Evolutionary conservation across 1,140 invertebrate species (phyloP), one percentile per base, ranked within the genome.

Genomic region (Thrips palmi): DNA sequence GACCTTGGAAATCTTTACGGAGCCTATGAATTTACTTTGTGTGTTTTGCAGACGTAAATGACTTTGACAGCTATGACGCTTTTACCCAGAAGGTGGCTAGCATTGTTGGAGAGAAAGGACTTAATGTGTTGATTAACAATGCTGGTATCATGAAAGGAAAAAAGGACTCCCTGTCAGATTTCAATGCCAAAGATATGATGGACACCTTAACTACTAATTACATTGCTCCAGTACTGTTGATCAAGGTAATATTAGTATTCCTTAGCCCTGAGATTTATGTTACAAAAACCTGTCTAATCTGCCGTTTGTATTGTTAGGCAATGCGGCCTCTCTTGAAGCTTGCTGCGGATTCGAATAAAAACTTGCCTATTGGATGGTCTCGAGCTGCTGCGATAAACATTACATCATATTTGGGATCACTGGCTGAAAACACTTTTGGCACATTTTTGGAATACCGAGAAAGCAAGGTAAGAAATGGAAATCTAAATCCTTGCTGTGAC

Each of bases 71-170:
- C 14, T 45, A 42, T 29, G 39, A 37, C 4, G 39, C 41, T 7
- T 33, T 52, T 8, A 44, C 42, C 0, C 32, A 45, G 27, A 21
- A 40, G 18, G 40, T 53, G 3, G 37, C 42, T 8, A 15, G 46
- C 47, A 32, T 37, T 24, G 47, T 57, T 21, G 51, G 52, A 8
- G 43, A 48, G n/a, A 32, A 48, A 11, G 61, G 61, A 2, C 39
- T 63, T 11, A 58, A 62, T 48, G 41, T 62, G 18, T 45, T 65
- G 8, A 51, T 65, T 15, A 64, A 64, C 47, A 65, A 65, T 55
- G 63, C 63, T 36, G 63, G 60, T 14, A 7, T 27, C 24, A 27
- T 27, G 7, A 8, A 27, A 27, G 12, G 24, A 27, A 27, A 7
- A 27, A 27, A 27, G 7, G 24, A 8, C 7, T 8, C 7, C 24